Percentiles rank a stretch among this genome's conserved stretches.
These are phyloP conservation scores for Bradysia coprophila DNA, from an alignment of 1,140 invertebrate species.

Conservation along the genomic window DNA sequence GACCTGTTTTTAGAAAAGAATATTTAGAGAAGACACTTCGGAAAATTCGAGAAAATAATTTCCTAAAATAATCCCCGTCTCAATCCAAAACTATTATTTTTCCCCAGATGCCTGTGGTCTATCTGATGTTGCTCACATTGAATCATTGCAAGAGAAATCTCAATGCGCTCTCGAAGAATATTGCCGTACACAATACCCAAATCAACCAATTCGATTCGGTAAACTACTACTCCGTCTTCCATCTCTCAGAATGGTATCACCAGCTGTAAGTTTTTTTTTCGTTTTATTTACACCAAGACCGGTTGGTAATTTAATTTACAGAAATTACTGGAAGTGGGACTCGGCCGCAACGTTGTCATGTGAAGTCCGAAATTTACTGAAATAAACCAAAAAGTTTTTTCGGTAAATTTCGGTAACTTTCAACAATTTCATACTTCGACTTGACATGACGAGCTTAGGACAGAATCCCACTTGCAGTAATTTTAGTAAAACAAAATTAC, in stretches of 20 bases:
- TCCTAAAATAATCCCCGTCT: too few species aligned
- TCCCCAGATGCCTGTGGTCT: slow-evolving; percentile 85
- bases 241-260: slow-evolving; percentile 78
- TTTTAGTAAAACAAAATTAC: too few species aligned
- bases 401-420: too few species aligned
- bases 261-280: slow-evolving; percentile 30
- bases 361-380: too few species aligned
- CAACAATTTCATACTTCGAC: too few species aligned
- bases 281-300: background rate
- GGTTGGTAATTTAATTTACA: background rate
- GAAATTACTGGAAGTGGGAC: background rate
- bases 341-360: background rate
- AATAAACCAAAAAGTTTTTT: too few species aligned
- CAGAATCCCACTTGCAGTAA: too few species aligned
- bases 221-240: slow-evolving; percentile 85
- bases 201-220: slow-evolving; percentile 88
- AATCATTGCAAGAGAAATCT: slow-evolving; percentile 90
- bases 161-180: slow-evolving; percentile 95
- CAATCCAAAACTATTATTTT: too few species aligned
- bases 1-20: too few species aligned
- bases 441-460: too few species aligned
- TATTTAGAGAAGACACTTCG: too few species aligned
- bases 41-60: too few species aligned
- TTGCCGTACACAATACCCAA: slow-evolving; percentile 86
- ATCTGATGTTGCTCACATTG: slow-evolving; percentile 84